Conservation (phyloP, 2,888 invertebrate species). For the Lepidocyrtoides sp. region DNA sequence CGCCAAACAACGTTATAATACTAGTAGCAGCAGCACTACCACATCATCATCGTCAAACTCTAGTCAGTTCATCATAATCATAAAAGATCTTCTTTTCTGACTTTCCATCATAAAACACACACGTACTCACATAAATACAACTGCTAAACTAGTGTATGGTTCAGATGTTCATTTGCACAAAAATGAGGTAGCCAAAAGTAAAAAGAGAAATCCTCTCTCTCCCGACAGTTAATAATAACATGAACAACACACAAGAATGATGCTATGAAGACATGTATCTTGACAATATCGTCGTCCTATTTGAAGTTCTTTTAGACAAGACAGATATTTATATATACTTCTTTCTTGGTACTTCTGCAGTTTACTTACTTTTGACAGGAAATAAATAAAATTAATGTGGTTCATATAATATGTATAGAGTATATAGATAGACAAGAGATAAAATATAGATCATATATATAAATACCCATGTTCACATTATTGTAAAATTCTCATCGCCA, state of each 20-base stretch:
- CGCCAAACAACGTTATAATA: not conserved
- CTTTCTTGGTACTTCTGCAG: constrained; percentile 12
- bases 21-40: too few relatives aligned
- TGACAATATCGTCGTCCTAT: too few relatives aligned
- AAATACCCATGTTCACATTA: constrained; percentile 15
- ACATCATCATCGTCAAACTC: not conserved
- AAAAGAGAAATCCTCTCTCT: not conserved
- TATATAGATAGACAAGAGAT: too few relatives aligned
- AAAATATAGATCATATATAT: not conserved
- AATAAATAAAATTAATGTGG: constrained; percentile 72
- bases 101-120: constrained; percentile 33
- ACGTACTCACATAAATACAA: not conserved
- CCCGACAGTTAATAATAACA: constrained; percentile 51
- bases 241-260: not conserved
- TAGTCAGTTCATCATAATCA: constrained; percentile 32
- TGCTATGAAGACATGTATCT: too few relatives aligned
- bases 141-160: not conserved
- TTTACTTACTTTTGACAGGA: constrained; percentile 66
- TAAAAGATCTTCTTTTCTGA: constrained; percentile 36
- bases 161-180: constrained; percentile 22
- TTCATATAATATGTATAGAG: not conserved
- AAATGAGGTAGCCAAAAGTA: constrained; percentile 19
- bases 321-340: too few relatives aligned
- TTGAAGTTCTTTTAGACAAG: too few relatives aligned
- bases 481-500: too few relatives aligned